phyloP scores from a whole-genome alignment of 1,140 invertebrate species.

The Neodiprion lecontei region DNA sequence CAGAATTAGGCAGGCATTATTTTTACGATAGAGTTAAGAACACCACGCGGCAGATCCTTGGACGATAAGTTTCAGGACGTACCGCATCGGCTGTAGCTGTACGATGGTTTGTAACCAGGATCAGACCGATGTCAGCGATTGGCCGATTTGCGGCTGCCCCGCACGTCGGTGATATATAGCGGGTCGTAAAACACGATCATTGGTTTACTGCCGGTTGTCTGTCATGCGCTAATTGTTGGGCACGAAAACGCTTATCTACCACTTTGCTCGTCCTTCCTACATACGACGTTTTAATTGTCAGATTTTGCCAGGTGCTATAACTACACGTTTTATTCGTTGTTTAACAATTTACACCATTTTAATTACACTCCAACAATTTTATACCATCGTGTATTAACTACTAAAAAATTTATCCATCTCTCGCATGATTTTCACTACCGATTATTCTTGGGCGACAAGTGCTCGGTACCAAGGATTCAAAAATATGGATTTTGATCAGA shows the following conservation, averaged over 20 bases:
- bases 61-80: not conserved
- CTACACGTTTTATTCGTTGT: too few species aligned
- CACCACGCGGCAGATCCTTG: not conserved
- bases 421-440: too few species aligned
- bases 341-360: too few species aligned
- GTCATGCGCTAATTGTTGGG: constrained; percentile 56
- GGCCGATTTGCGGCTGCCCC: constrained; percentile 33
- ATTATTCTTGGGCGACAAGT: too few species aligned
- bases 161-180: constrained; percentile 42
- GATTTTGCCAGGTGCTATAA: too few species aligned
- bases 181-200: constrained; percentile 58
- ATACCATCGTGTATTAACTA: too few species aligned
- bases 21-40: not conserved
- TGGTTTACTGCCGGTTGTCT: constrained; percentile 54
- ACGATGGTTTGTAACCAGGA: constrained; percentile 25
- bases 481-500: too few species aligned
- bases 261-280: constrained; percentile 21
- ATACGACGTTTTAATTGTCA: too few species aligned
- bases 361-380: too few species aligned
- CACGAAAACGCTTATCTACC: constrained; percentile 55
- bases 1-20: not conserved
- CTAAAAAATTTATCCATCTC: too few species aligned
- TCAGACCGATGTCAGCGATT: constrained; percentile 31
- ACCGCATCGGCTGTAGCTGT: too few species aligned
- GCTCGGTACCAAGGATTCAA: too few species aligned